Percentiles rank a stretch among this genome's conserved stretches.
Evolutionary conservation across 2,888 invertebrate species (phyloP).

Genomic region (Drosophila monieri): DNA sequence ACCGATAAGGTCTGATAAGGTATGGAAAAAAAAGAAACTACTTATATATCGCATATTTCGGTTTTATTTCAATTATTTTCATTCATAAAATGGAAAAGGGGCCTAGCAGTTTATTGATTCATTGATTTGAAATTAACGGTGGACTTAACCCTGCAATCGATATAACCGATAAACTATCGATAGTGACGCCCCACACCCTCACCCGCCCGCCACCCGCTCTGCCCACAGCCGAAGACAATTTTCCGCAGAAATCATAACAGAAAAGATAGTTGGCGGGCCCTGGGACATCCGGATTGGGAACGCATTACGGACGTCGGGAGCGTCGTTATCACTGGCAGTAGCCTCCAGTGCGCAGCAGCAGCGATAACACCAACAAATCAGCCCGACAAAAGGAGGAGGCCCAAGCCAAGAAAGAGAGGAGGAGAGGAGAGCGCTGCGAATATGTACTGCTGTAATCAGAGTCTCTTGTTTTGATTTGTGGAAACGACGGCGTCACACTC

Average conservation of each 20-base stretch:
- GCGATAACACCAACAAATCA: conserved; percentile 22
- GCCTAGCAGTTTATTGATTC: no score
- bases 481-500: conserved; percentile 2
- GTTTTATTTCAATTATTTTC: no score
- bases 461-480: conserved; percentile 6
- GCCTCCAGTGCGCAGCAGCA: conserved; percentile 32
- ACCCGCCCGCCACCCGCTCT: not conserved
- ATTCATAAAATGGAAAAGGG: no score
- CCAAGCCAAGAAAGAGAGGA: conserved; percentile 12
- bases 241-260: conserved; percentile 24
- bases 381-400: conserved; percentile 3
- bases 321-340: conserved; percentile 14
- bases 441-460: conserved; percentile 16
- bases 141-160: not conserved
- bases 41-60: no score
- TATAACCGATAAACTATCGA: conserved; percentile 1
- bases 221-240: not conserved
- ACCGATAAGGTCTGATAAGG: no score
- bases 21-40: no score
- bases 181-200: not conserved
- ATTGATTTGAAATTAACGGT: not conserved
- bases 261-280: conserved; percentile 21
- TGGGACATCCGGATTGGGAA: conserved; percentile 24
- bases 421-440: not conserved
- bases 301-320: conserved; percentile 14